Evolutionary conservation across 2,113 vertebrate species (phyloP).

Genomic region (Cochlearius cochlearius): DNA sequence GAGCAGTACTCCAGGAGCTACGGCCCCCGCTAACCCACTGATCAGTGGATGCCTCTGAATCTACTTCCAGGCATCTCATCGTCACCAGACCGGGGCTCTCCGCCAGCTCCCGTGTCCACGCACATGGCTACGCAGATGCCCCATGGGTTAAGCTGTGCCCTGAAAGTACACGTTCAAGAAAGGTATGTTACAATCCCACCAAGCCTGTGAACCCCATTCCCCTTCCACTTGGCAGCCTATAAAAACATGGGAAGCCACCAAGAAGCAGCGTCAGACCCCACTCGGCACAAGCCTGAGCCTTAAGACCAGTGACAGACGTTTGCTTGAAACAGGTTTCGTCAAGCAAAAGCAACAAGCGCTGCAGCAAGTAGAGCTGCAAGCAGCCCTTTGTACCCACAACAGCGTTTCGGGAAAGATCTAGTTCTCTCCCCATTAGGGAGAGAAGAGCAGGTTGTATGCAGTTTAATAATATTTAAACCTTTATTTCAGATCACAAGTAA

Average conservation of each 20-base stretch:
- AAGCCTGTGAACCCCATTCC: background rate
- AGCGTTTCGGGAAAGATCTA: background rate
- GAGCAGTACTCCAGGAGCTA: background rate
- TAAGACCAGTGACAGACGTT: background rate
- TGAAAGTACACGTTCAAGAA: background rate
- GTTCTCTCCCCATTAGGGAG: background rate
- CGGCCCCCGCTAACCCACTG: background rate
- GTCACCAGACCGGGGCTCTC: background rate
- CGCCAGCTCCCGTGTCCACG: background rate
- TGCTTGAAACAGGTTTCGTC: background rate
- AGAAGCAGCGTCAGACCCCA: background rate
- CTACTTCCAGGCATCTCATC: background rate
- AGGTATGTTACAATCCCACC: background rate
- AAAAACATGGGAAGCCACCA: background rate
- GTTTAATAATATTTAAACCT: conserved; percentile 27
- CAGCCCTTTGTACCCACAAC: background rate
- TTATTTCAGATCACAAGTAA: conserved; percentile 32
- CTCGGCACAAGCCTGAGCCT: background rate
- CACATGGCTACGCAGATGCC: background rate
- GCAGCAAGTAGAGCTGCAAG: background rate
- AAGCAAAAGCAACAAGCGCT: background rate
- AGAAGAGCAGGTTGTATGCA: background rate
- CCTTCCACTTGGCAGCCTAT: background rate
- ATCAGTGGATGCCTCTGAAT: background rate
- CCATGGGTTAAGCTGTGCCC: background rate